Evolutionary conservation across 2,888 invertebrate species (phyloP).

Genomic region (Drosophila percnosoma): DNA sequence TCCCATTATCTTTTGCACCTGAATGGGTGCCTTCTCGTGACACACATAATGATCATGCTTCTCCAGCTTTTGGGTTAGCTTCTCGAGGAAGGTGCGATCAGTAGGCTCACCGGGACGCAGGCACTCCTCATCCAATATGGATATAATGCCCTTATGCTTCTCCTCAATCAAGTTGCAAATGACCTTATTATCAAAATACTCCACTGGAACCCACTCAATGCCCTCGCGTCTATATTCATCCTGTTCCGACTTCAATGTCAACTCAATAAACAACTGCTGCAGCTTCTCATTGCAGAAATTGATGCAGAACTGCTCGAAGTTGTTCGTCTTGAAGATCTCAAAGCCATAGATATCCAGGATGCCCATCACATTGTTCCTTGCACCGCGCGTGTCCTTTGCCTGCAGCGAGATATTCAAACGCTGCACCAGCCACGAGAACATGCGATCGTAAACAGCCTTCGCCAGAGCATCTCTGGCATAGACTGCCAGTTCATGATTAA

Average conservation of each 20-base stretch:
- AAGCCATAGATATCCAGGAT: constrained; percentile 98
- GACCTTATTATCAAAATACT: constrained; percentile 96
- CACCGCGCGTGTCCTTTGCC: constrained; percentile 86
- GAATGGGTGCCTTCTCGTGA: constrained; percentile 91
- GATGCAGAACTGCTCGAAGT: constrained; percentile 94
- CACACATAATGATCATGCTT: constrained; percentile 93
- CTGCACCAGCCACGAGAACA: constrained; percentile 95
- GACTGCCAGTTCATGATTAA: constrained; percentile 92
- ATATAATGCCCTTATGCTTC: constrained; percentile 93
- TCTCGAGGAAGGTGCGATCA: constrained; percentile 92
- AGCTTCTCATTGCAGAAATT: constrained; percentile 98
- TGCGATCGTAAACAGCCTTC: constrained; percentile 95
- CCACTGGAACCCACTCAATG: constrained; percentile 95
- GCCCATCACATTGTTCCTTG: constrained; percentile 90
- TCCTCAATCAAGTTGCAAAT: constrained; percentile 97
- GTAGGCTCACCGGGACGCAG: constrained; percentile 94
- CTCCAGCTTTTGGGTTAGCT: constrained; percentile 90
- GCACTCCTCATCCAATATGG: constrained; percentile 96
- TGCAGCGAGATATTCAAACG: constrained; percentile 91
- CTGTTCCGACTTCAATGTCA: constrained; percentile 96
- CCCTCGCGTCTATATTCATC: constrained; percentile 96
- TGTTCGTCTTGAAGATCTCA: constrained; percentile 95
- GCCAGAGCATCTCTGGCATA: constrained; percentile 96
- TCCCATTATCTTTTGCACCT: constrained; percentile 93
- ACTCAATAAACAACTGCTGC: constrained; percentile 96